phyloP scores from a whole-genome alignment of 1,140 invertebrate genomes.

The Druon quercuslanigerum region DNA sequence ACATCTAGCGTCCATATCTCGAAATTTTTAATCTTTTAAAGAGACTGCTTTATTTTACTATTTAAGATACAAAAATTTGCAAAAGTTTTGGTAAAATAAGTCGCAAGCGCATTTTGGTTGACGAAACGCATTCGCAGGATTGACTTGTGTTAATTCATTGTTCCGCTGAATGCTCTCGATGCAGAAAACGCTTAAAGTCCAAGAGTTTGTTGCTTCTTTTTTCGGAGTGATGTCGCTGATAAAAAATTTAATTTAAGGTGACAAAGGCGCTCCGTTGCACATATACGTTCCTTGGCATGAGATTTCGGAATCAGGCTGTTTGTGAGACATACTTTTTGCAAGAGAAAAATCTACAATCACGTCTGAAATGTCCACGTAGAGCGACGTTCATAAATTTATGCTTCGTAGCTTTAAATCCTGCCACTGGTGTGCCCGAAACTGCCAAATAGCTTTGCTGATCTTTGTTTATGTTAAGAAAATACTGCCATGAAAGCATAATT shows the following conservation, averaged over 20 bases:
- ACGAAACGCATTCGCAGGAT: slow-evolving; percentile 60
- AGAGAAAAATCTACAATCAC: slow-evolving; percentile 15
- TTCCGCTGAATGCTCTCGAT: slow-evolving; percentile 48
- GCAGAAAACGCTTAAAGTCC: slow-evolving; percentile 44
- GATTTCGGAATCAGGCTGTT: slow-evolving; percentile 42
- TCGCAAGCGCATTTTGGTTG: slow-evolving; percentile 49
- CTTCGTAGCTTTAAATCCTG: slow-evolving; percentile 19
- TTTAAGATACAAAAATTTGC: slow-evolving; percentile 22
- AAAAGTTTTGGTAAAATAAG: not conserved
- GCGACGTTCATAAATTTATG: not conserved
- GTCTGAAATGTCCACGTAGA: slow-evolving; percentile 1
- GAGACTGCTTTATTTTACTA: no score
- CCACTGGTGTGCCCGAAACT: slow-evolving; percentile 1
- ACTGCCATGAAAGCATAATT: slow-evolving; percentile 47
- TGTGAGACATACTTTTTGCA: slow-evolving; percentile 38
- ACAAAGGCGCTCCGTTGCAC: slow-evolving; percentile 40
- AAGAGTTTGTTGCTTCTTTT: slow-evolving; percentile 38
- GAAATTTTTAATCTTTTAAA: no score
- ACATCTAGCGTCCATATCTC: no score
- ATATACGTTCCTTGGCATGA: slow-evolving; percentile 33
- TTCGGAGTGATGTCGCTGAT: slow-evolving; percentile 47
- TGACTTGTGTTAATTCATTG: slow-evolving; percentile 62
- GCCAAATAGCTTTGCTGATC: slow-evolving; percentile 5
- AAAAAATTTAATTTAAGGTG: slow-evolving; percentile 32
- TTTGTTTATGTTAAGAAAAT: slow-evolving; percentile 44